A percentile compares a stretch with the other conserved stretches of the same genome.
These are phyloP conservation scores for Macrosoma leucophasiata DNA, from an alignment of 2,888 invertebrate species.

Conservation along the genomic window DNA sequence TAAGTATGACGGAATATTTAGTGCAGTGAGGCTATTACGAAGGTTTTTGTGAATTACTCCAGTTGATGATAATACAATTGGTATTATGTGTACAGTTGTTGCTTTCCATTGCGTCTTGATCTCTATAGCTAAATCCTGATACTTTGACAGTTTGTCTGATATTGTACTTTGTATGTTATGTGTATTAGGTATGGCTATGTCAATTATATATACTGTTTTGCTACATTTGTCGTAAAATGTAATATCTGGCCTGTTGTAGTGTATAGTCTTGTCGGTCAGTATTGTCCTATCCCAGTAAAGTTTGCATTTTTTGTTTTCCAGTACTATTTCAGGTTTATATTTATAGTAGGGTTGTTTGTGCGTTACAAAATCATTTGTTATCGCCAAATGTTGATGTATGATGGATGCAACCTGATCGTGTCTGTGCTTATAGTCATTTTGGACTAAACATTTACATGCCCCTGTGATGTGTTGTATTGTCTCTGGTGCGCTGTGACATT, in stretches of 20 bases:
- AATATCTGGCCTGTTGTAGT: conserved; percentile 5
- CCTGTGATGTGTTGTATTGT: conserved; percentile 15
- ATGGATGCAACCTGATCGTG: conserved; percentile 15
- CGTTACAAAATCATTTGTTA: conserved; percentile 1
- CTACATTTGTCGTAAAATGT: not conserved
- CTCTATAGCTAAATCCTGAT: not conserved
- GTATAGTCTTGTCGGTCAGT: conserved; percentile 6
- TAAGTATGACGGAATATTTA: not conserved
- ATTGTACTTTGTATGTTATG: not conserved
- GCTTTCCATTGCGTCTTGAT: not conserved
- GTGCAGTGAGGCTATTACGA: not conserved
- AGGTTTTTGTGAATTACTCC: not conserved
- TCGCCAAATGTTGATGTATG: conserved; percentile 11
- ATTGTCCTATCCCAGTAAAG: conserved; percentile 6
- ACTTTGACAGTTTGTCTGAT: conserved; percentile 1
- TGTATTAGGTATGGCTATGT: not conserved
- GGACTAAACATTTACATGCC: conserved; percentile 8
- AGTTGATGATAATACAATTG: not conserved
- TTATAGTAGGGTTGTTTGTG: conserved; percentile 7
- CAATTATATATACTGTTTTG: conserved; percentile 1
- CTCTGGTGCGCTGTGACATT: conserved; percentile 8
- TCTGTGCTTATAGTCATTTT: conserved; percentile 12
- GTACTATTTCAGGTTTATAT: not conserved
- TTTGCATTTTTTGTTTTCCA: not conserved
- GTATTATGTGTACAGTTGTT: not conserved